Evolutionary conservation across 2,797 vertebrate genomes (phyloP).

Genomic region (Microctenopoma steveboyesi): DNA sequence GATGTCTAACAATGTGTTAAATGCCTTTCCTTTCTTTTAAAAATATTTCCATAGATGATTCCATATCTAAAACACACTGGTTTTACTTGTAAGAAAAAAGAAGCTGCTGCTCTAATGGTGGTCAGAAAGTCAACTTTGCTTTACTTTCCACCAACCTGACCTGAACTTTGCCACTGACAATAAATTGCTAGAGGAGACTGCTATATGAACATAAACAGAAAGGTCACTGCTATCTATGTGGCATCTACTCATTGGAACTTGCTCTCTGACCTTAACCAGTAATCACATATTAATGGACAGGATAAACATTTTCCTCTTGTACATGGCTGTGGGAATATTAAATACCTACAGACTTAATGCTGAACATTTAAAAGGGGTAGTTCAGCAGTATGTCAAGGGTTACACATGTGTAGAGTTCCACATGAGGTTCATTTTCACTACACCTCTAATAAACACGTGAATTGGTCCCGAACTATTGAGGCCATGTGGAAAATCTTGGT

Average conservation of each 20-base stretch:
- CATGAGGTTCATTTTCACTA: conserved; percentile 56
- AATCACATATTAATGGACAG: conserved; percentile 34
- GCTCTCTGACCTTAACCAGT: conserved; percentile 31
- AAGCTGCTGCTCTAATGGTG: background rate
- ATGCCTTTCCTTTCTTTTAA: background rate
- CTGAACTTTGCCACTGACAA: conserved; percentile 28
- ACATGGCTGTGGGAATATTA: conserved; percentile 13
- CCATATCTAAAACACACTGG: background rate
- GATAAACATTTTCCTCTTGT: conserved; percentile 31
- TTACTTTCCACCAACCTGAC: conserved; percentile 11
- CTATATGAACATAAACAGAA: conserved; percentile 16
- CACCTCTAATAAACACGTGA: conserved; percentile 68
- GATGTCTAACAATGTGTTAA: background rate
- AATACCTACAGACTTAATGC: conserved; percentile 36
- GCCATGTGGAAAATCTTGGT: conserved; percentile 62
- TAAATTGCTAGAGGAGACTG: conserved; percentile 20
- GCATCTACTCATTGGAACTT: conserved; percentile 7
- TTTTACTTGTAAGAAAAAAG: background rate
- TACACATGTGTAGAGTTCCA: conserved; percentile 36
- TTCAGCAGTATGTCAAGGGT: conserved; percentile 46
- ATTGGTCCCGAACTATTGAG: conserved; percentile 47
- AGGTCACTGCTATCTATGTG: conserved; percentile 5
- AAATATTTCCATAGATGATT: background rate
- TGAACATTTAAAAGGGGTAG: conserved; percentile 53
- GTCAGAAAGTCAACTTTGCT: conserved; percentile 10